Evolutionary conservation across 1,140 invertebrate genomes (phyloP).

Genomic region (Caenorhabditis remanei): DNA sequence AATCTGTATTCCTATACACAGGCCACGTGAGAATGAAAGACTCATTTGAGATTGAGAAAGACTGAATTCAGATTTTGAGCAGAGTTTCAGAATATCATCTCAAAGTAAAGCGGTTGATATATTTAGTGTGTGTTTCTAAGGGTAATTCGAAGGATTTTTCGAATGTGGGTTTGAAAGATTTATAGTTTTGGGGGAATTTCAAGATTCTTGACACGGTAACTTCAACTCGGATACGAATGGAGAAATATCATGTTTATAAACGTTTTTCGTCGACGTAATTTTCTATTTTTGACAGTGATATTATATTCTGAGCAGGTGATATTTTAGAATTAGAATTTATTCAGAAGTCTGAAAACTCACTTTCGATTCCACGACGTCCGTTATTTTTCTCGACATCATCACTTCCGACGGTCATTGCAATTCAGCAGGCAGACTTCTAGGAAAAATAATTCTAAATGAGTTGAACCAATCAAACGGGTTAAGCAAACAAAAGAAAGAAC

Average conservation of each 20-base stretch:
- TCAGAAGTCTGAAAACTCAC: neutral
- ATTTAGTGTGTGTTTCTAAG: too few relatives aligned
- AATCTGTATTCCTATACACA: neutral
- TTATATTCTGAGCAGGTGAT: neutral
- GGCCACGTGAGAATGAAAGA: too few relatives aligned
- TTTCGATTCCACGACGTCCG: neutral
- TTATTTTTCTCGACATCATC: neutral
- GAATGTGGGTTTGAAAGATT: too few relatives aligned
- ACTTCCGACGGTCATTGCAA: constrained; percentile 10
- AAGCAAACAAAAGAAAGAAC: neutral
- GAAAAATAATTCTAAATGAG: neutral
- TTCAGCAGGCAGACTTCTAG: neutral
- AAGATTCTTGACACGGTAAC: too few relatives aligned
- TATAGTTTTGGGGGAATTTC: too few relatives aligned
- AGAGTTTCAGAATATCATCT: neutral
- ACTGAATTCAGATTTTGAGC: neutral
- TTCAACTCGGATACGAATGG: too few relatives aligned
- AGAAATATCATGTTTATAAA: too few relatives aligned
- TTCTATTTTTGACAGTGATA: neutral
- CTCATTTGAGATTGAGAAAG: too few relatives aligned
- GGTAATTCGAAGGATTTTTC: too few relatives aligned
- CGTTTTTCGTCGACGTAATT: too few relatives aligned
- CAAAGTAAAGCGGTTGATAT: too few relatives aligned
- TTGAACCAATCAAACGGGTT: neutral
- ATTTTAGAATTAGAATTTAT: neutral